Evolutionary conservation across 92 coral and sea anemone species (phyloP).

Genomic region (Diadumene lineata): DNA sequence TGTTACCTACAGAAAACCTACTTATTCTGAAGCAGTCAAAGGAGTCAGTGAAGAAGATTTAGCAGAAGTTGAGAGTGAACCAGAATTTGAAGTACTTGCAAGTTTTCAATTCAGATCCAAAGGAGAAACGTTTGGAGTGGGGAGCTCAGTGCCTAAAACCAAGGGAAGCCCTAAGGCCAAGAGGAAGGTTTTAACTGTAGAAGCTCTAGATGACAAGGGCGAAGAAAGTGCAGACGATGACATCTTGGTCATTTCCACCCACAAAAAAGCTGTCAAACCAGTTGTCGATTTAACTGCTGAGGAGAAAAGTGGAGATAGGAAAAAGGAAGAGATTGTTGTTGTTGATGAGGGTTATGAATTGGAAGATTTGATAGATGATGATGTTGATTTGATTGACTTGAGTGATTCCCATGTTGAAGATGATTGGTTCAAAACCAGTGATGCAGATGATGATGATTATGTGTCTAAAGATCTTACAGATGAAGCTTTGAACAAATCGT

Average conservation of each 20-base stretch:
- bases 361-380: constrained; percentile 32
- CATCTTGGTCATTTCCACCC: constrained; percentile 74
- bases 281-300: not conserved
- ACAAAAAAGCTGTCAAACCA: constrained; percentile 36
- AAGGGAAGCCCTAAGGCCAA: not conserved
- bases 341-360: constrained; percentile 14
- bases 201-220: constrained; percentile 21
- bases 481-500: not conserved
- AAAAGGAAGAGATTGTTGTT: constrained; percentile 8
- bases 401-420: constrained; percentile 15
- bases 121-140: constrained; percentile 26
- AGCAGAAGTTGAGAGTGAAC: constrained; percentile 73
- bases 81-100: constrained; percentile 83
- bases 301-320: constrained; percentile 4
- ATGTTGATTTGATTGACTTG: constrained; percentile 11
- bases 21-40: constrained; percentile 34
- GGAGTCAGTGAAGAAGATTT: constrained; percentile 5
- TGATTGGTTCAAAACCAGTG: not conserved
- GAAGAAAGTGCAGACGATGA: constrained; percentile 51
- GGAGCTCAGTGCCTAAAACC: constrained; percentile 19
- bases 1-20: constrained; percentile 63
- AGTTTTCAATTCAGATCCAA: constrained; percentile 65
- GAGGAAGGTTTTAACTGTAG: not conserved
- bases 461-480: not conserved
- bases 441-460: constrained; percentile 6